Evolutionary conservation across 2,797 vertebrate species (phyloP), one percentile per base, ranked within the genome.

Genomic region (Borostomias antarcticus): DNA sequence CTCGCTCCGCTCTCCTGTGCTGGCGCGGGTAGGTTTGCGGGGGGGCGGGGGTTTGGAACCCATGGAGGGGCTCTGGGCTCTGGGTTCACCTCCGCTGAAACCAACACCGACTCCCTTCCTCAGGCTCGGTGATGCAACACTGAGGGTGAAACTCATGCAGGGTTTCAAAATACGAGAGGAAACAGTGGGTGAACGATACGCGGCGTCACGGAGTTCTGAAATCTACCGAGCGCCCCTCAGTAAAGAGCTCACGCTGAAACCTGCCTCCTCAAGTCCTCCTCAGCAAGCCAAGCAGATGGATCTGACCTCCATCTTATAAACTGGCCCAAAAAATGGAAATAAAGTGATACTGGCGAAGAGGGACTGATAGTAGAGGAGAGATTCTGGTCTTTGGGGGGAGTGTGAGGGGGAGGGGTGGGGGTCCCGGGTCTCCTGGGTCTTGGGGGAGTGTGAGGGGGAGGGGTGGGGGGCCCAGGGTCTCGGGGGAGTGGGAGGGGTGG

Each of bases 291-390:
- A 26, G 15, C 4, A 2, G 21, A 62, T 11, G 26, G 30, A 6
- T 48, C 64, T 43, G 28, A 30, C 56, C 51, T 64, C 50, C 21
- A 33, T 25, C 65, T 77, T 82, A 77, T n/a, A n/a, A 66, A 33
- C 43, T 15, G 32, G 64, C 43, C 17, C 15, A 35, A n/a, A 23
- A 32, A 4, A n/a, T 15, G 7, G 13, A 45, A 45, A 1, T 15
- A n/a, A 45, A 45, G 40, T 45, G 4, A n/a, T 4, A 45, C 40
- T 6, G 40, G 40, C n/a, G 40, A 15, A 4, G 40, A 45, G 3
- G n/a, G n/a, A 9, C 3, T n/a, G 40, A 17, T 45, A 9, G 40
- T 13, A 17, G 40, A 15, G 40, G 15, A 43, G 15, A 17, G 40
- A 43, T 5, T 43, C 40, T 15, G 15, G 40, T 43, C 40, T 17